phyloP scores from a whole-genome alignment of 1,140 invertebrate genomes.

The Heliconius melpomene region DNA sequence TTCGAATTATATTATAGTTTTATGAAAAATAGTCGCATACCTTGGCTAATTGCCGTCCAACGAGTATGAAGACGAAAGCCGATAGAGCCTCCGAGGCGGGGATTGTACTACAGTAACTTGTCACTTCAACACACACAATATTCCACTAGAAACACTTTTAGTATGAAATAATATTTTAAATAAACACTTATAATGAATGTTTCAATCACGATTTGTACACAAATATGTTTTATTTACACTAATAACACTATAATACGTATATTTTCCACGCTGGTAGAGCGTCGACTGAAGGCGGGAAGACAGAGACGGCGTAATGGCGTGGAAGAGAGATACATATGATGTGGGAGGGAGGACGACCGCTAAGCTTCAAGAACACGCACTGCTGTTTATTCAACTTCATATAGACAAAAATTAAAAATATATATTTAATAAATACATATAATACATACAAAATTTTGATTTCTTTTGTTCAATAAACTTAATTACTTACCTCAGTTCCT shows the following conservation, averaged over 20 bases:
- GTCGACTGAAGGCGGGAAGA: slow-evolving; percentile 66
- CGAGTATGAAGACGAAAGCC: slow-evolving; percentile 57
- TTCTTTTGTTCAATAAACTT: no score
- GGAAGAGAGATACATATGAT: slow-evolving; percentile 62
- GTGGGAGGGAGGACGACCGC: slow-evolving; percentile 70
- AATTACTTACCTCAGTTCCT: no score
- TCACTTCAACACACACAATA: slow-evolving; percentile 63
- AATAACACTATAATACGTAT: slow-evolving; percentile 57
- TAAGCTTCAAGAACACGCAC: slow-evolving; percentile 67
- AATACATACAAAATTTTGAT: no score
- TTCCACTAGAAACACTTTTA: slow-evolving; percentile 20
- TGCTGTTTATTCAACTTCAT: slow-evolving; percentile 28
- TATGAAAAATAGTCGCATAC: slow-evolving; percentile 52
- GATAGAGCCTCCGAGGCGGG: slow-evolving; percentile 75
- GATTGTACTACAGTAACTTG: slow-evolving; percentile 73
- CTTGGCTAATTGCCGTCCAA: slow-evolving; percentile 62
- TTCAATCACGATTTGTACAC: slow-evolving; percentile 29
- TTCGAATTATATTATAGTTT: slow-evolving; percentile 9
- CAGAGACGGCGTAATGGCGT: slow-evolving; percentile 59
- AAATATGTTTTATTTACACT: slow-evolving; percentile 72
- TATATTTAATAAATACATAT: neutral
- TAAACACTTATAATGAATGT: slow-evolving; percentile 6
- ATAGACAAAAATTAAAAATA: neutral
- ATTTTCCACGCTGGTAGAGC: slow-evolving; percentile 61
- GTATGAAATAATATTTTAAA: slow-evolving; percentile 28